A percentile compares a stretch with the other conserved stretches of the same genome.
Conservation (phyloP, 2,113 vertebrate species). For the Heterotilapia buettikoferi region DNA sequence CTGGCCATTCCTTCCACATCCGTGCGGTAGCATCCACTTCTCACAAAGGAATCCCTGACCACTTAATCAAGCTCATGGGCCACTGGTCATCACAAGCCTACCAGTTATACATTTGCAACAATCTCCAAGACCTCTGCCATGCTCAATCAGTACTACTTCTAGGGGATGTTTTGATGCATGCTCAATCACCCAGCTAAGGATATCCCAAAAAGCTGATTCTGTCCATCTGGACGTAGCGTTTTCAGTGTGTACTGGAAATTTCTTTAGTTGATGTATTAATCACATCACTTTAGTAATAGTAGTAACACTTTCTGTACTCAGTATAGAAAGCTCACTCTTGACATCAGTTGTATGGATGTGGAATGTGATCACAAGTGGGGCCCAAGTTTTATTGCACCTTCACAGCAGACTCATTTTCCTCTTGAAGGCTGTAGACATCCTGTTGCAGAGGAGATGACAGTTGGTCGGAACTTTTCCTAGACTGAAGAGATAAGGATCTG, state of each 20-base stretch:
- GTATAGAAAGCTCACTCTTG: background rate
- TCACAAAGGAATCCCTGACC: background rate
- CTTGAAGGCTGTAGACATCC: too few relatives aligned
- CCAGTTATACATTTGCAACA: background rate
- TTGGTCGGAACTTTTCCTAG: too few relatives aligned
- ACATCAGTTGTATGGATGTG: background rate
- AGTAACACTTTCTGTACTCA: background rate
- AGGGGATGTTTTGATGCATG: background rate
- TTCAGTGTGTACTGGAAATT: background rate
- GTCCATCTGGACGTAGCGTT: background rate
- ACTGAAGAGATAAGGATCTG: too few relatives aligned
- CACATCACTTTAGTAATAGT: background rate
- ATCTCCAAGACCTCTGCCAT: background rate
- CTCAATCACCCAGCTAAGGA: background rate
- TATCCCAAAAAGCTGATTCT: background rate
- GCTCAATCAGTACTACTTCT: background rate
- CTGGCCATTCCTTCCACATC: background rate
- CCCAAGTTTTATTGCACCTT: too few relatives aligned
- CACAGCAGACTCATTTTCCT: too few relatives aligned
- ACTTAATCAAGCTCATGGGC: background rate
- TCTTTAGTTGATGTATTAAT: background rate
- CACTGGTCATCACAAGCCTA: background rate
- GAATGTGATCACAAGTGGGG: background rate
- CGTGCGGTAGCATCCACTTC: background rate
- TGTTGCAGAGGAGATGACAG: too few relatives aligned